A percentile compares a stretch with the other conserved stretches of the same genome.
Conservation (phyloP, 2,888 invertebrate species). For the Leucophora obtusa region DNA sequence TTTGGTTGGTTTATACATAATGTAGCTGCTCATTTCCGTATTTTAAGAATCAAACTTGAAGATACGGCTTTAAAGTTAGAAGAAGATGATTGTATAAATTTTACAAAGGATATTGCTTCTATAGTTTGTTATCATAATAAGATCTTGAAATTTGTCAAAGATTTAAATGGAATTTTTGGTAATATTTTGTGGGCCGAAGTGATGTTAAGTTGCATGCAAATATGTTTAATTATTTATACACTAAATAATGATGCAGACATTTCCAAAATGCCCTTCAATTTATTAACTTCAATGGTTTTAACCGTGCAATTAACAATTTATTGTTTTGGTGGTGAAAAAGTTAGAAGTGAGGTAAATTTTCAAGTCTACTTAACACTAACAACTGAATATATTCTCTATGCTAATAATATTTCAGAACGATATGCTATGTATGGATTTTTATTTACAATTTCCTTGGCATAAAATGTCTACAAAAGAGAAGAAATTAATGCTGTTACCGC, state of each 20-base stretch:
- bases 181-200: constrained; percentile 60
- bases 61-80: constrained; percentile 4
- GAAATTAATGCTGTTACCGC: constrained; percentile 50
- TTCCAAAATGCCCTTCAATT: constrained; percentile 50
- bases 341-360: constrained; percentile 59
- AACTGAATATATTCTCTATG: background rate
- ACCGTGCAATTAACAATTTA: constrained; percentile 62
- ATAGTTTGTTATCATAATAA: constrained; percentile 47
- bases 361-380: background rate
- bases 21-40: constrained; percentile 62
- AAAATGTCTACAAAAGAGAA: constrained; percentile 35
- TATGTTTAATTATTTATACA: constrained; percentile 60
- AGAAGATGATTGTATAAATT: background rate
- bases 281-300: constrained; percentile 25
- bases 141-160: constrained; percentile 38
- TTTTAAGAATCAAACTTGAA: constrained; percentile 52
- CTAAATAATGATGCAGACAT: constrained; percentile 48
- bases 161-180: constrained; percentile 55
- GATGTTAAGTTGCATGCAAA: constrained; percentile 49
- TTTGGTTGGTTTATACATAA: constrained; percentile 63
- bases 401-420: constrained; percentile 35
- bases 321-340: constrained; percentile 65
- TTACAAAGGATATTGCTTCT: constrained; percentile 22
- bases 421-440: constrained; percentile 44
- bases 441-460: constrained; percentile 59